A percentile compares a stretch with the other conserved stretches of the same genome.
phyloP scores from a whole-genome alignment of 1,140 invertebrate species.

The Aradophagus sp. region DNA sequence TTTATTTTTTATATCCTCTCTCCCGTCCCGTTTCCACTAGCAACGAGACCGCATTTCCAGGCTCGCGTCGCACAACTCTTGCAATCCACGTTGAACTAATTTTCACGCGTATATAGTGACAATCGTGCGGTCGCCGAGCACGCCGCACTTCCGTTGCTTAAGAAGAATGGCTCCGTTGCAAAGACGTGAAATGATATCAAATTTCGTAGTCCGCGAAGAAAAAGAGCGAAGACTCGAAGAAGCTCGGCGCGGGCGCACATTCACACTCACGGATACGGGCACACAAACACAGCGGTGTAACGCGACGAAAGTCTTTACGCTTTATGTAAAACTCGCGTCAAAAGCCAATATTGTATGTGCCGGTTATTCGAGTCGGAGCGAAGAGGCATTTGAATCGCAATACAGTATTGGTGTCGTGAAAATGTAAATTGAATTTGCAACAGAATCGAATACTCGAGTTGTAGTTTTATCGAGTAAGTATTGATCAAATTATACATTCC shows the following conservation, averaged over 20 bases:
- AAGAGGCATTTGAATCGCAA: constrained; percentile 47
- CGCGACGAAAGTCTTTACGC: constrained; percentile 36
- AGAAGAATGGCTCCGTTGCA: constrained; percentile 26
- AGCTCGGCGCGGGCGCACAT: no score
- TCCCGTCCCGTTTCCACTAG: no score
- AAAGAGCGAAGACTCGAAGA: no score
- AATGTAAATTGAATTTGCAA: constrained; percentile 55
- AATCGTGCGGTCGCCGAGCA: constrained; percentile 28
- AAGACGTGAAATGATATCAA: constrained; percentile 41
- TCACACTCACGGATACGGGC: no score
- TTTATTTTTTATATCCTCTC: no score
- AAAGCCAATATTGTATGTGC: constrained; percentile 49
- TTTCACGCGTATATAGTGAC: constrained; percentile 46
- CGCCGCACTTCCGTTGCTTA: constrained; percentile 41
- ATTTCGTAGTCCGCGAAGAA: constrained; percentile 39
- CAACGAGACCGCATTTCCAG: constrained; percentile 14
- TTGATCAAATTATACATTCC: constrained; percentile 48
- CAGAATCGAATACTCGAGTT: constrained; percentile 48
- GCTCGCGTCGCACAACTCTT: constrained; percentile 2
- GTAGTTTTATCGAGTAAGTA: constrained; percentile 53
- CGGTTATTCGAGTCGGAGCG: constrained; percentile 42
- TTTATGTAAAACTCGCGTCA: constrained; percentile 49
- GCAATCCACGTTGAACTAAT: constrained; percentile 22
- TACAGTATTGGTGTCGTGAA: constrained; percentile 44
- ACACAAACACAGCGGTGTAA: constrained; percentile 2